Evolutionary conservation across 2,113 vertebrate genomes (phyloP).

Genomic region (Sinosuthora webbiana): DNA sequence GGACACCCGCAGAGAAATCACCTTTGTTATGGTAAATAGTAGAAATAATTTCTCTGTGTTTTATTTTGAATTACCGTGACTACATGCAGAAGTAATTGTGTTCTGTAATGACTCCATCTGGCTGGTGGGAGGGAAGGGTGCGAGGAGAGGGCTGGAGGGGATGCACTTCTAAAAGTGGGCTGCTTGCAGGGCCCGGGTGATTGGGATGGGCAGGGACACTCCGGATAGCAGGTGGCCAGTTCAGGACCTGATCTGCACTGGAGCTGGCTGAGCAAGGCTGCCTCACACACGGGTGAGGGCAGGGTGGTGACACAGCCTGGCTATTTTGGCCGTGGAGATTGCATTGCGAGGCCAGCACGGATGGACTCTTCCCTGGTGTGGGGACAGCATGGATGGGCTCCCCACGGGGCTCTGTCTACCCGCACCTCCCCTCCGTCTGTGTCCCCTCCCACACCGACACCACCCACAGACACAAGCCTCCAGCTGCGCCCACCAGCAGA

Average conservation of each 20-base stretch:
- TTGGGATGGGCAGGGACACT: background rate
- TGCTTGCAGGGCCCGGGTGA: accelerated
- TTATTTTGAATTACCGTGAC: conserved; percentile 11
- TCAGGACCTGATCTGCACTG: background rate
- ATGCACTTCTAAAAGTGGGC: background rate
- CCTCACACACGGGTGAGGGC: accelerated
- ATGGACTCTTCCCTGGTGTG: background rate
- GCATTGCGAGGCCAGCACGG: accelerated
- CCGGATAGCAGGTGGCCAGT: accelerated
- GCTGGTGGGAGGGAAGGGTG: background rate
- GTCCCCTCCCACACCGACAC: background rate
- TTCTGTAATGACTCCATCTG: background rate
- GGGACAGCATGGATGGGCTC: background rate
- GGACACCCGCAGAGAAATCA: conserved; percentile 4
- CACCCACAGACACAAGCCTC: background rate
- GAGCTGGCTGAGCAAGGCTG: background rate
- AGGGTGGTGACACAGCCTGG: accelerated
- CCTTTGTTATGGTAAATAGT: background rate
- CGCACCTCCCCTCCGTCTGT: accelerated
- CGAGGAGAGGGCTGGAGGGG: background rate
- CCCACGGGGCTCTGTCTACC: background rate
- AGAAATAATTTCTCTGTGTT: conserved; percentile 27
- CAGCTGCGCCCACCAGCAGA: background rate
- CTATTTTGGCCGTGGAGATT: accelerated
- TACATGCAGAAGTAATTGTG: conserved; percentile 41